Evolutionary conservation across 1,140 invertebrate species (phyloP).

Genomic region (Heliconius nattereri): DNA sequence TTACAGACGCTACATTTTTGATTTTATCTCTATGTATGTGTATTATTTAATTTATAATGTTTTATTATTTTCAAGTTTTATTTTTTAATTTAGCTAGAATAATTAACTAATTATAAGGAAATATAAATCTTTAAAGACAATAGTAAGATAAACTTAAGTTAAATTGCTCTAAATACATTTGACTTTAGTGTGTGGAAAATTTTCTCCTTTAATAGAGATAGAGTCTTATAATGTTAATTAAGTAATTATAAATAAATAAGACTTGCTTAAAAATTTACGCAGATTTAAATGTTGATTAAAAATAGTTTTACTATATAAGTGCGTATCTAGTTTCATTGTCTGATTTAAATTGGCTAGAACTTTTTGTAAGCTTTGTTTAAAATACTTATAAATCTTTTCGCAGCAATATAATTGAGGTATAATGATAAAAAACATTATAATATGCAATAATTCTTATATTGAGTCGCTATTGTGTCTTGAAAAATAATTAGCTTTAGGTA

Average conservation of each 20-base stretch:
- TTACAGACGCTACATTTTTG: conserved; percentile 35
- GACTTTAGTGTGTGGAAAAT: too few relatives aligned
- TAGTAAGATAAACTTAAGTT: too few relatives aligned
- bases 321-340: conserved; percentile 6
- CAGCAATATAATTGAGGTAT: neutral
- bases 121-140: too few relatives aligned
- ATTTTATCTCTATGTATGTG: neutral
- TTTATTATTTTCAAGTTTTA: too few relatives aligned
- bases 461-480: neutral
- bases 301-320: neutral
- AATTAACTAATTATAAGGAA: too few relatives aligned
- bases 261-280: neutral
- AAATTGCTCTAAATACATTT: too few relatives aligned
- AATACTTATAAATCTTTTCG: conserved; percentile 2
- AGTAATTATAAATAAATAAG: too few relatives aligned
- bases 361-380: conserved; percentile 2
- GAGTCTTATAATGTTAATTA: neutral
- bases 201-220: too few relatives aligned
- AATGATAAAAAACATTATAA: conserved; percentile 11
- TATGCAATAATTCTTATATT: neutral
- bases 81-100: too few relatives aligned
- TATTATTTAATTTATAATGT: neutral
- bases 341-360: neutral
- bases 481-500: neutral
- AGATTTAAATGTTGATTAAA: neutral